Conservation (phyloP, 2,888 invertebrate species). For the Eupelmus urozonus region DNA sequence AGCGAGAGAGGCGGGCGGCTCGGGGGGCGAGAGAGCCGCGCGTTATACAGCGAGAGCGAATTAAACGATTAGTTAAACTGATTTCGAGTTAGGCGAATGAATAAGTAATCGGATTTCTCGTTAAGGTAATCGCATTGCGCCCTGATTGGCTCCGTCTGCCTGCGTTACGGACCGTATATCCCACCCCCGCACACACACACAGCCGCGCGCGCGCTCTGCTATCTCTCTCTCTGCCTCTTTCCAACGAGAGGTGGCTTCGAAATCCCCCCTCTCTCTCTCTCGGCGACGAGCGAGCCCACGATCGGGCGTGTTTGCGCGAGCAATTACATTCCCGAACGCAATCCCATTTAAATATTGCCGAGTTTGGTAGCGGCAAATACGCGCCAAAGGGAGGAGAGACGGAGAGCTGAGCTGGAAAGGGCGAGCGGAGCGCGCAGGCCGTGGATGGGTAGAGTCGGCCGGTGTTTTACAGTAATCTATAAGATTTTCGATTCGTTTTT, state of each 20-base stretch:
- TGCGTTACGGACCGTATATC: constrained; percentile 66
- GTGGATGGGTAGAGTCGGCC: background rate
- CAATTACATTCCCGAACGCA: constrained; percentile 74
- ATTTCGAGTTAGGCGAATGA: constrained; percentile 78
- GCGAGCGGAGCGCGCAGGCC: background rate
- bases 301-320: constrained; percentile 68
- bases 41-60: constrained; percentile 70
- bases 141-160: constrained; percentile 76
- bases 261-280: constrained; percentile 26
- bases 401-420: too few relatives aligned
- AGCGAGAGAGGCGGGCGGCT: background rate
- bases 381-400: constrained; percentile 8
- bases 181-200: constrained; percentile 59
- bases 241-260: too few relatives aligned
- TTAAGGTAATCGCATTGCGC: constrained; percentile 78
- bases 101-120: constrained; percentile 78
- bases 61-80: constrained; percentile 79
- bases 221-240: constrained; percentile 45
- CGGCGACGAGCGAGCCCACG: constrained; percentile 58
- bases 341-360: constrained; percentile 74
- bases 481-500: too few relatives aligned
- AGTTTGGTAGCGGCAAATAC: constrained; percentile 69
- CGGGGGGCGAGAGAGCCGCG: constrained; percentile 1
- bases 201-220: constrained; percentile 46
- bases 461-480: too few relatives aligned